Base-by-base conservation (phyloP, 2,888 invertebrate genomes). In the Plebejus melissa region DNA sequence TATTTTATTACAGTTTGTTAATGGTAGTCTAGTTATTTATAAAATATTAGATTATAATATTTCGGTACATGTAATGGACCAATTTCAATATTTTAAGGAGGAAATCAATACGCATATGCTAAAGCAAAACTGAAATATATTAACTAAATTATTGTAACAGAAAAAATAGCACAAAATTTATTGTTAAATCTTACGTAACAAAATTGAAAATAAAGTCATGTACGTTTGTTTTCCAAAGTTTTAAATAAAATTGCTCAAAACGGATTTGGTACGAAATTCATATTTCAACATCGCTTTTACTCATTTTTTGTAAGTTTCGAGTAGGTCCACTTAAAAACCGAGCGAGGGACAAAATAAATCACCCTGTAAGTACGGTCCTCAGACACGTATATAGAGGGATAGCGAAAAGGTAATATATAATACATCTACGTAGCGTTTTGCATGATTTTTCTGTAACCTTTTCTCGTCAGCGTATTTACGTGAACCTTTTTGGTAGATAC, bases 291-390 rank as follows among this genome's bases (percentile, higher is more conserved):
- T 65, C 32, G 65, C 65, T 60, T 65, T 65, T 36, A 32, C 13
- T 13, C 32, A 65, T 65, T 65, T 65, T 65, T 65, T 32, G 11
- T 32, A 11, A 65, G 2, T 65, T 65, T 65, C 65, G 16, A 50
- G 46, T 32, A 32, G 50, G 72, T 50, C 50, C 54, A 72, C 72
- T 72, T 72, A 72, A 32, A 72, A 72, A 50, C 50, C 22, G 54
- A 72, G 32, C 50, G 72, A 72, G 72, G 72, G 72, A 50, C 50
- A 36, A 50, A 72, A 72, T 72, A 72, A 72, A 72, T 72, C 72
- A 72, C 54, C 72, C 72, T 16, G 13, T 28, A 72, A 72, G 72
- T 72, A 72, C 54, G 72, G 72, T 72, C 32, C 54, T 54, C 16
- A 54, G 72, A 72, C 16, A 72, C 54, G 32, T 13, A 50, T 72